Evolutionary conservation across 2,113 vertebrate genomes (phyloP).

Genomic region (Salvelinus namaycush): DNA sequence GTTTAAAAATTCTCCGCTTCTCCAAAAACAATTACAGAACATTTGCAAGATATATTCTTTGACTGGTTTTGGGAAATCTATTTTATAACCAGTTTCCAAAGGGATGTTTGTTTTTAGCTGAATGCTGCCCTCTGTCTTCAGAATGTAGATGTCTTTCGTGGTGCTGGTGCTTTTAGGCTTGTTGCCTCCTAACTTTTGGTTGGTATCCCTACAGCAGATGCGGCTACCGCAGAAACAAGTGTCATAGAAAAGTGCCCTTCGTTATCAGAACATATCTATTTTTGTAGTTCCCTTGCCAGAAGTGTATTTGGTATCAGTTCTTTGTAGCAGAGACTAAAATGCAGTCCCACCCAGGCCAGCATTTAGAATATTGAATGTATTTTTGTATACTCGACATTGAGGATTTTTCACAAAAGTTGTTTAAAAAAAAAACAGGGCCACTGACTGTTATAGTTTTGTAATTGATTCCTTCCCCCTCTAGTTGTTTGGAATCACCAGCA

Average conservation of each 20-base stretch:
- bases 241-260: conserved; percentile 60
- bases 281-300: conserved; percentile 37
- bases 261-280: conserved; percentile 38
- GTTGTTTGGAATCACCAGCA: conserved; percentile 57
- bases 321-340: conserved; percentile 13
- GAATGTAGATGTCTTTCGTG: conserved; percentile 45
- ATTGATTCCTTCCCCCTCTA: conserved; percentile 11
- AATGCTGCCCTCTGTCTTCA: conserved; percentile 44
- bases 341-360: conserved; percentile 45
- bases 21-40: conserved; percentile 30
- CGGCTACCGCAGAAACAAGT: not conserved
- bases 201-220: not conserved
- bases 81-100: conserved; percentile 23
- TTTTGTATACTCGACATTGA: conserved; percentile 41
- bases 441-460: conserved; percentile 39
- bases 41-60: conserved; percentile 17
- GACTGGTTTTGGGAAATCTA: not conserved
- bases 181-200: not conserved
- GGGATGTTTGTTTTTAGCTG: conserved; percentile 10
- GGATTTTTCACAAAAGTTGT: conserved; percentile 33
- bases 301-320: conserved; percentile 18
- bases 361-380: conserved; percentile 66
- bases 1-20: conserved; percentile 34
- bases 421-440: conserved; percentile 39
- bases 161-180: not conserved